Evolutionary conservation across 1,140 invertebrate genomes (phyloP).

Genomic region (Brevipalpus yothersi): DNA sequence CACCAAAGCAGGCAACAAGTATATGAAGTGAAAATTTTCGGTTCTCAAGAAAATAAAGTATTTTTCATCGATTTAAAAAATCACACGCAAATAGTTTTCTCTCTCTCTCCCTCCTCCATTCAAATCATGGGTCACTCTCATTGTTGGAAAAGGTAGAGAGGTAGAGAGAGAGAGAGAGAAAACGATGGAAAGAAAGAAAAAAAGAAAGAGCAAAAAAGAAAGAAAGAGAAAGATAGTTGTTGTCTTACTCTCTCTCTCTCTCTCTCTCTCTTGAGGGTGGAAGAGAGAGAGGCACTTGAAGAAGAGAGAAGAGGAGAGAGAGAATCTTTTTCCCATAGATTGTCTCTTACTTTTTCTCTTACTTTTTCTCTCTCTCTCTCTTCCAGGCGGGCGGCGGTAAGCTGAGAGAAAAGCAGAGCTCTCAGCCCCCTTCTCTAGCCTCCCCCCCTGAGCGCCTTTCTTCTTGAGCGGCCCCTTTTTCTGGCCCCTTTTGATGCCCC

Average conservation of each 20-base stretch:
- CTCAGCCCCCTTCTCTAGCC: too few relatives aligned
- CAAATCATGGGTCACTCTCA: background rate
- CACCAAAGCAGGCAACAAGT: constrained; percentile 66
- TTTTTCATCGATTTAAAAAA: background rate
- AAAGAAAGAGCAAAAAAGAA: background rate
- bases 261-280: too few relatives aligned
- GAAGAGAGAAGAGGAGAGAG: too few relatives aligned
- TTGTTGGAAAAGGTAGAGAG: background rate
- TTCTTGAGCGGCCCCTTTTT: too few relatives aligned
- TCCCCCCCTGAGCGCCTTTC: too few relatives aligned
- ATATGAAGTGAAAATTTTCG: constrained; percentile 33
- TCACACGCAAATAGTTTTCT: background rate
- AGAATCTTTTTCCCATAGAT: too few relatives aligned
- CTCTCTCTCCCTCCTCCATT: background rate
- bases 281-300: too few relatives aligned
- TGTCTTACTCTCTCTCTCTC: background rate
- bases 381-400: too few relatives aligned
- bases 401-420: too few relatives aligned
- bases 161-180: background rate
- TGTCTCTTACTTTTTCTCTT: too few relatives aligned
- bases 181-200: background rate
- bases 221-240: background rate
- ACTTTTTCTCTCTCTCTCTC: too few relatives aligned
- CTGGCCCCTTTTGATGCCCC: background rate
- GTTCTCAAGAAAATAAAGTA: background rate